Evolutionary conservation across 2,113 vertebrate species (phyloP), one percentile per base, ranked within the genome.

Genomic region (Syrmaticus mikado): DNA sequence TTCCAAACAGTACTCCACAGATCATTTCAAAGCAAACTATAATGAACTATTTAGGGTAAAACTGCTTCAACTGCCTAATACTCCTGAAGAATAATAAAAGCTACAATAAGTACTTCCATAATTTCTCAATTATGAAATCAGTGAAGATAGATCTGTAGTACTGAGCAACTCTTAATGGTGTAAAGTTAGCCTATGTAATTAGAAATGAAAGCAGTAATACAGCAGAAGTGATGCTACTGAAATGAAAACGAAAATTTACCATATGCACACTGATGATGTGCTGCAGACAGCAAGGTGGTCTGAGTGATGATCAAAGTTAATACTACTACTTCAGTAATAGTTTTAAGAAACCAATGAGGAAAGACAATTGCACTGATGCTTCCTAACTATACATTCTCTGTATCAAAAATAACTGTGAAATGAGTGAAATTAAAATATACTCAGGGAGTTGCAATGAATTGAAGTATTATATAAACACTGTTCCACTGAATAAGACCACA

Each of bases 211-310:
- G 70, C 15, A 81, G 3, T n/a, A 16, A 85, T 22, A 52, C 1
- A 57, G 19, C 2, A 80, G 16, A 77, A 58, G 8, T 34, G 66
- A n/a, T 10, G 11, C 30, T 62, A 46, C 32, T 58, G 32, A 57
- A 32, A 32, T 24, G 55, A 55, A 36, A 52, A 3, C 2, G 14
- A 65, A 32, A 22, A 85, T 27, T 79, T 64, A 79, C 85, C 8
- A 45, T 28, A 45, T 1, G 1, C 7, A 50, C 1, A 7, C 1
- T 0, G 0, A 12, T 20, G 16, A 28, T 1, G 6, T 21, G 25
- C 70, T 11, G 77, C 2, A 48, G 30, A 22, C 18, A 64, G 11
- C 8, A 9, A 34, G 8, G 3, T 92, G 41, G 55, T 41, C 8
- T 53, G 27, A 4, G 22, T 30, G 15, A n/a, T 65, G 22, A 84